Conservation (phyloP, 2,113 vertebrate genomes). For the Camelus bactrianus region DNA sequence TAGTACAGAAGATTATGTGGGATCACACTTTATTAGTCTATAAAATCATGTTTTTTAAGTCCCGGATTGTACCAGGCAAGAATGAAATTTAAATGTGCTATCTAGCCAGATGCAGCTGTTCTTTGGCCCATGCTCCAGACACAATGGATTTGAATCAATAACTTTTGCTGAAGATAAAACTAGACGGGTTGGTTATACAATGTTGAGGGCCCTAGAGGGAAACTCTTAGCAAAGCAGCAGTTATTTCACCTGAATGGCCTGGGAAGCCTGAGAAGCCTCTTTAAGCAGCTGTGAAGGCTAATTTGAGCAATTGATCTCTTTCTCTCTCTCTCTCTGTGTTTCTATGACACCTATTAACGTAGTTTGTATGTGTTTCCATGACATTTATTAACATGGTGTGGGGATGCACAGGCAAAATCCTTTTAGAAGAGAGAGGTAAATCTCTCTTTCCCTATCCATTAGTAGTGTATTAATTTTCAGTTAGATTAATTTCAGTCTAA, state of each 20-base stretch:
- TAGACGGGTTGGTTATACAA: background rate
- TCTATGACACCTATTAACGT: background rate
- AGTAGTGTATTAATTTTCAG: background rate
- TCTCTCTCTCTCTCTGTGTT: background rate
- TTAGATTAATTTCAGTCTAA: too few species aligned
- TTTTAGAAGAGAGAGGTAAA: background rate
- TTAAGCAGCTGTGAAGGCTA: background rate
- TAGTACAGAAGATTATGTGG: background rate
- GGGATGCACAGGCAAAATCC: background rate
- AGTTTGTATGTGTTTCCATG: constrained; percentile 5
- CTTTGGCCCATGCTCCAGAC: background rate
- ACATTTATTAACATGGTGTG: background rate
- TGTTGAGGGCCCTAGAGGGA: background rate
- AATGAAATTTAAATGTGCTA: background rate
- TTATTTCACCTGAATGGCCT: background rate
- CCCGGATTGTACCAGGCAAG: background rate
- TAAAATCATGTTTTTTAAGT: background rate
- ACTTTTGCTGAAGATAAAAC: background rate
- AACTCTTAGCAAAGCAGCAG: background rate
- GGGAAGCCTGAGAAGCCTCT: background rate
- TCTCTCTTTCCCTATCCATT: background rate
- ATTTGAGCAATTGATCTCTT: background rate
- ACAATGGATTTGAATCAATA: background rate
- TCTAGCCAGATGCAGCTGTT: background rate
- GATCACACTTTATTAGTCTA: background rate